A percentile compares a stretch with the other conserved stretches of the same genome.
Conservation (phyloP, 2,888 invertebrate species). For the Morinoia aosen region DNA sequence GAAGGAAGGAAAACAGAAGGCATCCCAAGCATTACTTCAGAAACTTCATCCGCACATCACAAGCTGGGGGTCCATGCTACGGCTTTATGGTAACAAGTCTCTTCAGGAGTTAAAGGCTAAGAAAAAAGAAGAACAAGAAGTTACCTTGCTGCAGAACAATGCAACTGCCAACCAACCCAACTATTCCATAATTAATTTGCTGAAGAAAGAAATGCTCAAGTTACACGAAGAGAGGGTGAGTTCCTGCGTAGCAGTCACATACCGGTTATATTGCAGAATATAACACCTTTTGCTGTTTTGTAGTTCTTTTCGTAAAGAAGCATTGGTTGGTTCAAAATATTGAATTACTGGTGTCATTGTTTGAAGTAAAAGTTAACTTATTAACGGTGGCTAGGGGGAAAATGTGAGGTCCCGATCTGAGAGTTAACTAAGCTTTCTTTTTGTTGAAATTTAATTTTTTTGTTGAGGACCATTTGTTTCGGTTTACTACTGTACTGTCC, state of each 20-base stretch:
- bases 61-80: slow-evolving; percentile 93
- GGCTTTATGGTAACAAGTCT: slow-evolving; percentile 92
- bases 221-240: slow-evolving; percentile 76
- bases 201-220: slow-evolving; percentile 85
- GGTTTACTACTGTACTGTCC: too few relatives aligned
- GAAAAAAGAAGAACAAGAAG: slow-evolving; percentile 92
- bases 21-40: slow-evolving; percentile 94
- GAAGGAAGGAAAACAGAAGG: slow-evolving; percentile 94
- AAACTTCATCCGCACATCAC: slow-evolving; percentile 93
- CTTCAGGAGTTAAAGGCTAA: slow-evolving; percentile 92
- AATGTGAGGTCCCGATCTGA: too few relatives aligned
- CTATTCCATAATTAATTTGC: slow-evolving; percentile 88
- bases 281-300: not conserved
- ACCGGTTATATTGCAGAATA: not conserved
- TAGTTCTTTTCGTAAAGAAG: not conserved
- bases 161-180: slow-evolving; percentile 92
- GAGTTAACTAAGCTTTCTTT: too few relatives aligned
- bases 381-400: not conserved
- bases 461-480: too few relatives aligned
- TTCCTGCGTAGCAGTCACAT: slow-evolving; percentile 76
- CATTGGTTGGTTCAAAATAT: not conserved
- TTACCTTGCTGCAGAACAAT: slow-evolving; percentile 89
- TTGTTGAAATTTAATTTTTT: too few relatives aligned
- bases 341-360: not conserved
- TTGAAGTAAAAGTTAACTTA: not conserved